Conservation (phyloP, 2,113 vertebrate genomes). For the Danionella cerebrum region DNA sequence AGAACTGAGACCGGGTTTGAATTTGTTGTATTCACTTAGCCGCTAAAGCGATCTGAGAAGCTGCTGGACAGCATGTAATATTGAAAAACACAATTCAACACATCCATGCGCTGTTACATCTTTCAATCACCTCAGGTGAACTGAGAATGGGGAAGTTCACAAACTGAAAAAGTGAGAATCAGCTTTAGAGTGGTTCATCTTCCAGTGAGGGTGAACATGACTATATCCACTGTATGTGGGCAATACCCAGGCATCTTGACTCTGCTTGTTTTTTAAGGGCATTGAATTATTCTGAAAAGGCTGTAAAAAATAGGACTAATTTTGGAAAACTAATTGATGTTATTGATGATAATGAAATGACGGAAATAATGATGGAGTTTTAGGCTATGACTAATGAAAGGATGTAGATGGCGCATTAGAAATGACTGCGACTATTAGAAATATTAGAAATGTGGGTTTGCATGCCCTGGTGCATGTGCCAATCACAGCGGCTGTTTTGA, state of each 20-base stretch:
- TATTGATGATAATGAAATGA: no score
- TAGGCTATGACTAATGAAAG: no score
- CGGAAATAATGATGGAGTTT: no score
- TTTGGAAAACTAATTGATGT: no score
- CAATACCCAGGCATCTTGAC: background rate
- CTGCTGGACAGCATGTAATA: slow-evolving; percentile 13
- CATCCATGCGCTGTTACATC: background rate
- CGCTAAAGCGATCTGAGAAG: slow-evolving; percentile 26
- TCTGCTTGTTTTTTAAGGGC: no score
- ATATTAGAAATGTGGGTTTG: no score
- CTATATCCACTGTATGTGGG: background rate
- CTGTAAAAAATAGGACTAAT: no score
- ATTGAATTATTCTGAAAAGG: no score
- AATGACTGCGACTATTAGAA: no score
- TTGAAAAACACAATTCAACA: background rate
- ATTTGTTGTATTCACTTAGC: slow-evolving; percentile 11
- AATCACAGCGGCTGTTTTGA: no score
- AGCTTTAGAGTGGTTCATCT: background rate
- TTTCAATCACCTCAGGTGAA: background rate
- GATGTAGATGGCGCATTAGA: no score
- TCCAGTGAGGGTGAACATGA: background rate
- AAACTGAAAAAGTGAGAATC: background rate
- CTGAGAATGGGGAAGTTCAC: background rate
- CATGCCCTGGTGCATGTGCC: no score
- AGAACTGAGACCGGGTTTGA: slow-evolving; percentile 12